A percentile compares a stretch with the other conserved stretches of the same genome.
phyloP scores from a whole-genome alignment of 2,113 vertebrate genomes.

The Oreochromis aureus region DNA sequence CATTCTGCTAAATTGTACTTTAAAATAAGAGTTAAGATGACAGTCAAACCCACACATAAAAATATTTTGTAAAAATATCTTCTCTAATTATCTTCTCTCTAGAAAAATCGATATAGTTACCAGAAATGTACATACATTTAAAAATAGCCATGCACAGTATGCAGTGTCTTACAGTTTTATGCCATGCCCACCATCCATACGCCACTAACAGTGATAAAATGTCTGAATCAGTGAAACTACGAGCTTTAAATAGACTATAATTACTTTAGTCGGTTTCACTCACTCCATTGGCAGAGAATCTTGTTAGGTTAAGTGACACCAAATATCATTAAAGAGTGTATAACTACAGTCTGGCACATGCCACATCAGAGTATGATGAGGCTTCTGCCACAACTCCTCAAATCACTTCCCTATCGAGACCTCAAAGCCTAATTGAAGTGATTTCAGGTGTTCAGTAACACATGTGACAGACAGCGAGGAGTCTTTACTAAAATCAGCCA shows the following conservation, averaged over 20 bases:
- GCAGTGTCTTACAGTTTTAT: background rate
- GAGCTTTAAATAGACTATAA: background rate
- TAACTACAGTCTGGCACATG: background rate
- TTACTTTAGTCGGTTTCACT: background rate
- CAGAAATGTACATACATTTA: background rate
- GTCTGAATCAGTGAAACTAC: background rate
- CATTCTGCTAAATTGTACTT: slow-evolving; percentile 12
- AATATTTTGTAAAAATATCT: background rate
- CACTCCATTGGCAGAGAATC: background rate
- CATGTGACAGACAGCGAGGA: slow-evolving; percentile 1
- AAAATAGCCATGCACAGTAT: background rate
- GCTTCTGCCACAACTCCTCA: slow-evolving; percentile 23
- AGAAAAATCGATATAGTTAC: background rate
- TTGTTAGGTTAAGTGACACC: slow-evolving; percentile 7
- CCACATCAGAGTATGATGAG: background rate
- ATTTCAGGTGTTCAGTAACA: slow-evolving; percentile 45
- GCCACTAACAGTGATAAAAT: background rate
- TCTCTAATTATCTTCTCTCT: background rate
- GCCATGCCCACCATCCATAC: background rate
- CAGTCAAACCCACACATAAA: background rate
- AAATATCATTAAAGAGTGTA: background rate
- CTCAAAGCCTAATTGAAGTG: slow-evolving; percentile 27
- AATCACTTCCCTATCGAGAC: slow-evolving; percentile 1
- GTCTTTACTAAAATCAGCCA: slow-evolving; percentile 3
- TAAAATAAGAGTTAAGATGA: background rate